phyloP scores from a whole-genome alignment of 2,113 vertebrate species.

The Jacana jacana region DNA sequence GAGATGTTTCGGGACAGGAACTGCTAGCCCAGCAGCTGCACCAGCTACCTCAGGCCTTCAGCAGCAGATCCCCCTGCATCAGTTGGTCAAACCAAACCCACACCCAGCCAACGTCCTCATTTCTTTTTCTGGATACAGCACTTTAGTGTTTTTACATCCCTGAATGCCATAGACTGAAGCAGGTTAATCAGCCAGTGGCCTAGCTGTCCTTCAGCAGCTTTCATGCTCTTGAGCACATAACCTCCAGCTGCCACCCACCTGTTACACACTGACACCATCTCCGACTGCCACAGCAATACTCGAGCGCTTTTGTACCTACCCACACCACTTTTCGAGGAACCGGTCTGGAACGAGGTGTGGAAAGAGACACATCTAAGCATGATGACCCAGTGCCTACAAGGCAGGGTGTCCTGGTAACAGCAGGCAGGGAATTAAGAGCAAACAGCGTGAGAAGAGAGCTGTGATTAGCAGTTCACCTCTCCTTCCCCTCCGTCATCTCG shows the following conservation, averaged over 20 bases:
- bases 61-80: neutral
- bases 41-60: neutral
- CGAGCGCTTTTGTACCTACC: neutral
- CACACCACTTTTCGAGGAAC: neutral
- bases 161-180: neutral
- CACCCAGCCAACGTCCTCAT: fast-evolving
- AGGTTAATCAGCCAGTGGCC: neutral
- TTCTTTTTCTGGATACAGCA: neutral
- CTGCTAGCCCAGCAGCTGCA: neutral
- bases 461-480: neutral
- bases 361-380: neutral
- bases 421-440: neutral
- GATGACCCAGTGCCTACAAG: neutral
- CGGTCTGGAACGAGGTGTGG: neutral
- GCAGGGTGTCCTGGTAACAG: fast-evolving
- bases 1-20: neutral
- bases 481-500: neutral
- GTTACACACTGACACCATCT: neutral
- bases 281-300: neutral
- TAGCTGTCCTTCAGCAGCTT: neutral
- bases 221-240: neutral
- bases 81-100: neutral
- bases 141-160: neutral
- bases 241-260: neutral
- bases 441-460: neutral